phyloP scores from a whole-genome alignment of 2,113 vertebrate genomes.

The Strix uralensis region DNA sequence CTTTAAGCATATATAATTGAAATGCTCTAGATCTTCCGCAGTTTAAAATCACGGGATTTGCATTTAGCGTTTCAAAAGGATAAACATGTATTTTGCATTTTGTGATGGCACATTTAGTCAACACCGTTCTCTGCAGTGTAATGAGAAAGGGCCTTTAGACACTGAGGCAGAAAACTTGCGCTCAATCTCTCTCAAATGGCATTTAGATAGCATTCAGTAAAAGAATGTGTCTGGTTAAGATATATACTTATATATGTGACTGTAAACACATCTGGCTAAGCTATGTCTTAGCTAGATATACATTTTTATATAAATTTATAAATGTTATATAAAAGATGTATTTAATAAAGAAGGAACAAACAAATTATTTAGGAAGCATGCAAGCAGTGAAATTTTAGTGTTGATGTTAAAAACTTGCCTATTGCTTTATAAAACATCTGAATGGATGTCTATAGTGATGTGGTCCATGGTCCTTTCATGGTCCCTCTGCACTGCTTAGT shows the following conservation, averaged over 20 bases:
- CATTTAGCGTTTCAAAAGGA: background rate
- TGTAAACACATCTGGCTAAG: background rate
- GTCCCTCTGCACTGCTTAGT: background rate
- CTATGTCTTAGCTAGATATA: background rate
- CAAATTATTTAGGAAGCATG: background rate
- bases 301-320: background rate
- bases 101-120: background rate
- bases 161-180: background rate
- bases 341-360: background rate
- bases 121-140: background rate
- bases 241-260: background rate
- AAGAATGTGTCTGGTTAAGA: background rate
- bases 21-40: background rate
- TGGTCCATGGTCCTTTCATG: background rate
- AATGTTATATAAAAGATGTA: background rate
- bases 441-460: background rate
- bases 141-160: background rate
- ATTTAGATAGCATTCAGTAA: background rate
- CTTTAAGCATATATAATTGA: background rate
- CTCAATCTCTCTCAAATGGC: background rate
- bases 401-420: background rate
- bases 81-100: background rate
- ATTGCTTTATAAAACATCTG: background rate
- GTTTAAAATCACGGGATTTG: background rate
- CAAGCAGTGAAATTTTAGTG: background rate